phyloP scores from a whole-genome alignment of 2,888 invertebrate species.

The Crossocerus cetratus region DNA sequence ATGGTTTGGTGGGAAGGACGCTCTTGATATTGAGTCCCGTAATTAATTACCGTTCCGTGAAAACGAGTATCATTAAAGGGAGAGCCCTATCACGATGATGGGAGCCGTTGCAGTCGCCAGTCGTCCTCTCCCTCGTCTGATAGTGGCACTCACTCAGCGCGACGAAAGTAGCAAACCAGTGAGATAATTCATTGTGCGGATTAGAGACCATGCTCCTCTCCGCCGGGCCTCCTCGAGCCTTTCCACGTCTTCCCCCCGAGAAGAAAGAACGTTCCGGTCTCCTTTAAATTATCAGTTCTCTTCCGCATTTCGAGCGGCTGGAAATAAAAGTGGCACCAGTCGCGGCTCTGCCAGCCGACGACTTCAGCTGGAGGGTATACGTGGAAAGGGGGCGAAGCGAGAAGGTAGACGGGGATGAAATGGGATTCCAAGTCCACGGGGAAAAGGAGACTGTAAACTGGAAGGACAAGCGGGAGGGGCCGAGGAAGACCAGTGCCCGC shows the following conservation, averaged over 20 bases:
- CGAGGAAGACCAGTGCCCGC: not conserved
- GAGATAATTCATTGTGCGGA: slow-evolving; percentile 62
- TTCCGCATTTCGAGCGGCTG: slow-evolving; percentile 46
- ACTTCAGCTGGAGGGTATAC: no score
- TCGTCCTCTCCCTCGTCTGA: no score
- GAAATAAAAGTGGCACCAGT: slow-evolving; percentile 44
- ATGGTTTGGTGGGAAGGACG: no score
- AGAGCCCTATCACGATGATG: not conserved
- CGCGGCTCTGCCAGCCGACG: not conserved
- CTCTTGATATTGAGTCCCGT: not conserved
- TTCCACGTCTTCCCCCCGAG: no score
- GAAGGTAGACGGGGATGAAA: slow-evolving; percentile 8
- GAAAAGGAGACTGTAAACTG: slow-evolving; percentile 7
- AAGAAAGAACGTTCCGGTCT: slow-evolving; percentile 6
- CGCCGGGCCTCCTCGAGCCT: slow-evolving; percentile 31
- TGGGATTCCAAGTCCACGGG: slow-evolving; percentile 4
- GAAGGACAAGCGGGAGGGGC: slow-evolving; percentile 2
- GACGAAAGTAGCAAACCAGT: slow-evolving; percentile 49
- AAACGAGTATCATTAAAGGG: not conserved
- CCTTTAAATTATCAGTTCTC: slow-evolving; percentile 55
- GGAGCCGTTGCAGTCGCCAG: slow-evolving; percentile 5
- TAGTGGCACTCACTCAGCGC: slow-evolving; percentile 6
- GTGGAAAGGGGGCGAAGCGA: no score
- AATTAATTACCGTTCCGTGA: slow-evolving; percentile 3
- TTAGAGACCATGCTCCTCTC: slow-evolving; percentile 44